phyloP scores from a whole-genome alignment of 2,888 invertebrate genomes.

The Hydriomena furcata region DNA sequence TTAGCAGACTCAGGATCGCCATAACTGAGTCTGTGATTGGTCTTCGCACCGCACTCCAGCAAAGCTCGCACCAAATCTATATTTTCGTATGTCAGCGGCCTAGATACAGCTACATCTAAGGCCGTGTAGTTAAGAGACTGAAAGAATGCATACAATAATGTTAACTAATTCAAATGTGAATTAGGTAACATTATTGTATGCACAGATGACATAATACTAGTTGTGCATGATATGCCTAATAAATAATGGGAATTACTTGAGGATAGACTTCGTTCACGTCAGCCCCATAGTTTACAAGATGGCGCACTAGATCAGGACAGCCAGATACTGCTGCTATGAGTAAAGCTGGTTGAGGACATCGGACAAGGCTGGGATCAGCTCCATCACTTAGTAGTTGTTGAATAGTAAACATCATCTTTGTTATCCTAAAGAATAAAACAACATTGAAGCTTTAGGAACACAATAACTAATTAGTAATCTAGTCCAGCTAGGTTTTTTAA shows the following conservation, averaged over 20 bases:
- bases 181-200: too few species aligned
- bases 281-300: slow-evolving; percentile 56
- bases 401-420: slow-evolving; percentile 54
- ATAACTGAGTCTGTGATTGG: slow-evolving; percentile 46
- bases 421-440: slow-evolving; percentile 55
- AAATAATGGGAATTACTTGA: slow-evolving; percentile 41
- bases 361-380: slow-evolving; percentile 58
- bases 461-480: too few species aligned
- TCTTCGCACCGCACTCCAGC: slow-evolving; percentile 57
- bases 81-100: slow-evolving; percentile 50
- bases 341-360: slow-evolving; percentile 64
- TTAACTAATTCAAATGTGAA: too few species aligned
- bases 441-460: too few species aligned
- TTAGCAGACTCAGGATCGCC: slow-evolving; percentile 4
- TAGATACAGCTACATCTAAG: slow-evolving; percentile 61
- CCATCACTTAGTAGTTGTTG: slow-evolving; percentile 57
- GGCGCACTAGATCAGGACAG: slow-evolving; percentile 49
- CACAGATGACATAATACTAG: too few species aligned
- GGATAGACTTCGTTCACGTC: slow-evolving; percentile 61
- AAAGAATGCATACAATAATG: slow-evolving; percentile 9
- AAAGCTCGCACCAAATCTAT: slow-evolving; percentile 53
- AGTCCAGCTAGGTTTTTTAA: too few species aligned
- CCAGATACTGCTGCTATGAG: slow-evolving; percentile 54
- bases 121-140: slow-evolving; percentile 56
- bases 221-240: too few species aligned